Evolutionary conservation across 2,797 vertebrate species (phyloP).

Genomic region (Corythornis leucogaster): DNA sequence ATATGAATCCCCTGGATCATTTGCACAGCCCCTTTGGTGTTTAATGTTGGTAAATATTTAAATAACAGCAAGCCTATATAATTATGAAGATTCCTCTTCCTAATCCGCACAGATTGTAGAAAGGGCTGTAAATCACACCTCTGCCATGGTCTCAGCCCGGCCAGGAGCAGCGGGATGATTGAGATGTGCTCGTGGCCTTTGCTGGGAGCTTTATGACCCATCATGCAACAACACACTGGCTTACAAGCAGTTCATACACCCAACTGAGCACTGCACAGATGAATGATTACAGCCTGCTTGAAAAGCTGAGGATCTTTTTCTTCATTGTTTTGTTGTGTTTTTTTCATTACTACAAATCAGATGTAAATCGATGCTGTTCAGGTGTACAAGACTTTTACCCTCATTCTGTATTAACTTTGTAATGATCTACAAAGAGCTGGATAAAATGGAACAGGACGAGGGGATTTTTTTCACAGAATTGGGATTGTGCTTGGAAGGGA

Average conservation of each 20-base stretch:
- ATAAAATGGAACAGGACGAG: neutral
- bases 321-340: neutral
- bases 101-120: constrained; percentile 59
- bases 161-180: neutral
- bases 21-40: constrained; percentile 77
- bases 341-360: neutral
- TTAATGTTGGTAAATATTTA: constrained; percentile 87
- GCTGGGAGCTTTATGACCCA: neutral
- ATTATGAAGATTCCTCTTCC: constrained; percentile 78
- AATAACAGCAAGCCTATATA: constrained; percentile 77
- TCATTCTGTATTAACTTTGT: neutral
- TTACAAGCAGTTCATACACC: neutral
- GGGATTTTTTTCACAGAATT: neutral
- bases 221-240: neutral
- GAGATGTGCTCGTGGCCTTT: neutral
- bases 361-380: neutral
- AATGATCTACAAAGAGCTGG: neutral
- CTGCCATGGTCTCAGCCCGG: neutral
- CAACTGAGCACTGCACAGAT: neutral
- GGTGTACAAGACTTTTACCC: neutral
- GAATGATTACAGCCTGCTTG: neutral
- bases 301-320: neutral
- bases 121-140: constrained; percentile 21
- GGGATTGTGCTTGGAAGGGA: neutral
- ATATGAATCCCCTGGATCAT: constrained; percentile 81